phyloP scores from a whole-genome alignment of 2,888 invertebrate species.

The Eulithis testata region DNA sequence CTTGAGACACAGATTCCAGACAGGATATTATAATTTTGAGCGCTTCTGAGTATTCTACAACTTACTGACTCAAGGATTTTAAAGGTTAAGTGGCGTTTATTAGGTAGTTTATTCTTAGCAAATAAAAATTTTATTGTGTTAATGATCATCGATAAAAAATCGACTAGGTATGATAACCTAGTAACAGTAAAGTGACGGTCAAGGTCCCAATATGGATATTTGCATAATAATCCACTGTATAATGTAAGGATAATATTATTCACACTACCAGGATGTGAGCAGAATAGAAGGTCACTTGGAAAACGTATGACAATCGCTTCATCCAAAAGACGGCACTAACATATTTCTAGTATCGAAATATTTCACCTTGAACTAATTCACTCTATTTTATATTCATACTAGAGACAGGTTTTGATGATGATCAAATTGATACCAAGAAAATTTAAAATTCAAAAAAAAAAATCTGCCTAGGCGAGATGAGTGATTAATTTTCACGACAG shows the following conservation, averaged over 20 bases:
- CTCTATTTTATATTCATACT: constrained; percentile 3
- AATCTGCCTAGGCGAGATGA: too few relatives aligned
- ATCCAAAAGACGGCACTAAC: constrained; percentile 14
- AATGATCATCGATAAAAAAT: background rate
- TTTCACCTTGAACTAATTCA: constrained; percentile 21
- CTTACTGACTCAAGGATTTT: too few relatives aligned
- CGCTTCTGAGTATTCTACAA: too few relatives aligned
- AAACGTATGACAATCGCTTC: constrained; percentile 36
- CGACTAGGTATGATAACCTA: constrained; percentile 21
- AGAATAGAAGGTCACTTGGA: constrained; percentile 61
- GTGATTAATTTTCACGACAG: too few relatives aligned
- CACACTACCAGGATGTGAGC: constrained; percentile 67
- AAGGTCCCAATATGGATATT: constrained; percentile 57
- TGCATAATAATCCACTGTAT: constrained; percentile 52
- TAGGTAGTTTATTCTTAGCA: background rate
- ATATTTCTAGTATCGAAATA: constrained; percentile 3
- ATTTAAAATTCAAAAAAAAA: too few relatives aligned
- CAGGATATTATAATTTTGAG: too few relatives aligned
- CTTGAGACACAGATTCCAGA: too few relatives aligned
- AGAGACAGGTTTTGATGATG: background rate
- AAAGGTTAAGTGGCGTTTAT: too few relatives aligned
- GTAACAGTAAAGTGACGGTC: constrained; percentile 57
- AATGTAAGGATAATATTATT: constrained; percentile 56
- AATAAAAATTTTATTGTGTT: background rate
- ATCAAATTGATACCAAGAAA: background rate